A percentile compares a stretch with the other conserved stretches of the same genome.
Evolutionary conservation across 2,888 invertebrate genomes (phyloP).

Genomic region (Acheta domesticus): DNA sequence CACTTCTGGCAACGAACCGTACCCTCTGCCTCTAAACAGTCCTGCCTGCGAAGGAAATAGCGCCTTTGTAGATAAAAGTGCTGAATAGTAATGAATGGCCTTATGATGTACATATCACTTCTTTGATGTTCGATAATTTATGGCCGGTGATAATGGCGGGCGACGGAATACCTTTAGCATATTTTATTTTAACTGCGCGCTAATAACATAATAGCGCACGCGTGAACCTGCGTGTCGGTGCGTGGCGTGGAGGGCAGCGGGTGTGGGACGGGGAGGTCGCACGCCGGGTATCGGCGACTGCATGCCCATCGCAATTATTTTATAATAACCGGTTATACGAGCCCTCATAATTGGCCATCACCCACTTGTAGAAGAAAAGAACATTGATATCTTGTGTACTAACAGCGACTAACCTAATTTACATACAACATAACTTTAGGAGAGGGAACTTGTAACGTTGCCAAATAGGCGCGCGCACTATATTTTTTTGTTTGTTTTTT

Average conservation of each 20-base stretch:
- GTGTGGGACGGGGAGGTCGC: neutral
- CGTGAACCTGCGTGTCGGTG: neutral
- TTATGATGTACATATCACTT: neutral
- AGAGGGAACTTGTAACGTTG: neutral
- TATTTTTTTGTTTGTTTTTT: too few relatives aligned
- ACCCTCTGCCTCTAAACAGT: neutral
- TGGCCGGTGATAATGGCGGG: neutral
- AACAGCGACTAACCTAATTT: conserved; percentile 1
- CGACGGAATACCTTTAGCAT: neutral
- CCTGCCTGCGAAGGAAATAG: conserved; percentile 1
- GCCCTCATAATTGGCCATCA: conserved; percentile 18
- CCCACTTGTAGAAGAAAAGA: neutral
- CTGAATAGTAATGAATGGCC: neutral
- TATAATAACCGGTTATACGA: conserved; percentile 18
- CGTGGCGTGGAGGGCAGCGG: neutral
- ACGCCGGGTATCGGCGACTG: neutral
- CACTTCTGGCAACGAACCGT: neutral
- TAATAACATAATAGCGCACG: conserved; percentile 6
- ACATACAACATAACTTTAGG: conserved; percentile 11
- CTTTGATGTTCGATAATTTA: conserved; percentile 18
- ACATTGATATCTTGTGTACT: conserved; percentile 18
- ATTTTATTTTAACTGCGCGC: neutral
- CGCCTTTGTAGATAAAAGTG: neutral
- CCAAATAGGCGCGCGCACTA: neutral
- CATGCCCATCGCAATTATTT: neutral